Percentiles rank a stretch among this genome's conserved stretches.
phyloP scores from a whole-genome alignment of 2,113 vertebrate genomes.

The Phoenicopterus ruber region DNA sequence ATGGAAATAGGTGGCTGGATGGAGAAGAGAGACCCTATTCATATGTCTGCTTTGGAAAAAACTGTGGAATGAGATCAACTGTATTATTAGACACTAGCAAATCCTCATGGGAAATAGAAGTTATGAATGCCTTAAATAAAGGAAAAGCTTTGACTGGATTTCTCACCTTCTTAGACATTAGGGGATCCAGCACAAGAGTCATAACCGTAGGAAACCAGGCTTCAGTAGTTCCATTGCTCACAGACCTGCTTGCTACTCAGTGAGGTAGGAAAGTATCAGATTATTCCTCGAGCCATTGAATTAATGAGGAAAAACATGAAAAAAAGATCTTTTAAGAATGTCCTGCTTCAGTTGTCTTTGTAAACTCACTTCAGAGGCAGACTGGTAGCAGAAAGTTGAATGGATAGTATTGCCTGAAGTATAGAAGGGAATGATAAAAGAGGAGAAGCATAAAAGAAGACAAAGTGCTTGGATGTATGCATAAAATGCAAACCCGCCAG shows the following conservation, averaged over 20 bases:
- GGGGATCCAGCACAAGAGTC: conserved; percentile 16
- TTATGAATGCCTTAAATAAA: conserved; percentile 49
- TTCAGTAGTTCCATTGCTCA: conserved; percentile 58
- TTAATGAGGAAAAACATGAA: background rate
- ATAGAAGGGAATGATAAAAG: background rate
- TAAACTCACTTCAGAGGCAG: background rate
- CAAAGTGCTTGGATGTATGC: background rate
- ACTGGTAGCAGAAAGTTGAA: background rate
- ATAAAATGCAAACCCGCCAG: background rate
- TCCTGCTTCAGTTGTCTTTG: background rate
- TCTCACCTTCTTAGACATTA: conserved; percentile 37
- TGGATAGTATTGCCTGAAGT: background rate
- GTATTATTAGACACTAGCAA: conserved; percentile 58
- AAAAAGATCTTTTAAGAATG: background rate
- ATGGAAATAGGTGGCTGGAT: conserved; percentile 53
- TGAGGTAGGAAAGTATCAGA: background rate
- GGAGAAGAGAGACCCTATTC: conserved; percentile 62
- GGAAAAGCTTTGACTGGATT: conserved; percentile 38
- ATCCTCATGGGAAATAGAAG: conserved; percentile 18
- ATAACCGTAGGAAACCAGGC: conserved; percentile 17
- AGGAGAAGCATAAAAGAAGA: background rate
- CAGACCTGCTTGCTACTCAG: background rate
- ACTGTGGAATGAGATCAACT: conserved; percentile 42
- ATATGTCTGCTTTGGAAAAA: conserved; percentile 51
- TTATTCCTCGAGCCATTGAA: background rate